A percentile compares a stretch with the other conserved stretches of the same genome.
Conservation (phyloP, 2,113 vertebrate species). For the Apodemus speciosus region DNA sequence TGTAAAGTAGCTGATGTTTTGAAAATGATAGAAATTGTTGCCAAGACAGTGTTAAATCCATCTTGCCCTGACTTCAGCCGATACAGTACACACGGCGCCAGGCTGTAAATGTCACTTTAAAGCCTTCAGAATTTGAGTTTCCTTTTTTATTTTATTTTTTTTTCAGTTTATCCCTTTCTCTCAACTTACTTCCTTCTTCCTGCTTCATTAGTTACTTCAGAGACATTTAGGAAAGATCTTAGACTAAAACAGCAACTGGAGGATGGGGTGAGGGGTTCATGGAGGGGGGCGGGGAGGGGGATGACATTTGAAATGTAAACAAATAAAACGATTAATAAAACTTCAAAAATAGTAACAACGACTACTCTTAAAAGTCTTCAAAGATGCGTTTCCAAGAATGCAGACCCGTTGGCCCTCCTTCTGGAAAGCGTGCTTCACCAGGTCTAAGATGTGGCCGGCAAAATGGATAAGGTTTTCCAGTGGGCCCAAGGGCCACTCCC, state of each 20-base stretch:
- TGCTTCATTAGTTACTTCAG: neutral
- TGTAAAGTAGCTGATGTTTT: neutral
- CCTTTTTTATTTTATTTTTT: neutral
- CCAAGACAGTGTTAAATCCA: neutral
- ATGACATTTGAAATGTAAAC: neutral
- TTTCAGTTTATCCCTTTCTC: neutral
- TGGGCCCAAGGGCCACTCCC: neutral
- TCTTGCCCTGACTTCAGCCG: neutral
- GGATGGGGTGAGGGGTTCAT: too few species aligned
- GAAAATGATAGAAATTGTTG: neutral
- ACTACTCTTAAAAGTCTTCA: neutral
- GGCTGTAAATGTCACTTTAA: neutral
- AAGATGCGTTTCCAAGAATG: neutral
- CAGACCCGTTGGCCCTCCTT: neutral
- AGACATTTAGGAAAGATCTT: conserved; percentile 31
- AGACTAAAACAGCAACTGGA: neutral
- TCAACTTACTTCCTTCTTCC: neutral
- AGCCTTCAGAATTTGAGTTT: neutral
- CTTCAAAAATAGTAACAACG: neutral
- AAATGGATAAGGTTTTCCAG: neutral
- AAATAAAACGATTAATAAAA: neutral
- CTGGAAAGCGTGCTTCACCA: neutral
- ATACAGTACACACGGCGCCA: neutral
- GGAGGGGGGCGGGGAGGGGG: too few species aligned
- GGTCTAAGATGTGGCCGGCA: neutral